phyloP scores from a whole-genome alignment of 2,888 invertebrate species.

The Acanthosoma haemorrhoidale region DNA sequence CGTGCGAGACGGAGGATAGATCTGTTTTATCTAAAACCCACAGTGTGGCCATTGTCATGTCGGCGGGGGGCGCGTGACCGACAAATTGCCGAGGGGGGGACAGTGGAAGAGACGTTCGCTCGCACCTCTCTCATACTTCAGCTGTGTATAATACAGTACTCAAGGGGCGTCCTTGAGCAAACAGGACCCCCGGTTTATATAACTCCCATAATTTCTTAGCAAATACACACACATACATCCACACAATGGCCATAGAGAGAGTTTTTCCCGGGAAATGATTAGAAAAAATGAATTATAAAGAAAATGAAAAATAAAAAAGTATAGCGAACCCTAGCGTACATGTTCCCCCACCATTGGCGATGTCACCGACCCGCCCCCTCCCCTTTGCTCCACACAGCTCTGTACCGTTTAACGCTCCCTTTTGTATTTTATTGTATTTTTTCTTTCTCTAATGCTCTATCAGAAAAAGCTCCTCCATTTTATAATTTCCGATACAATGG shows the following conservation, averaged over 20 bases:
- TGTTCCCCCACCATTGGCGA: not conserved
- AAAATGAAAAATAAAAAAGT: not conserved
- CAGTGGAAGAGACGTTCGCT: no score
- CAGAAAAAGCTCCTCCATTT: conserved; percentile 21
- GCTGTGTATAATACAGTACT: conserved; percentile 4
- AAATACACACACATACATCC: no score
- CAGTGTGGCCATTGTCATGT: conserved; percentile 14
- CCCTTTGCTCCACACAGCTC: not conserved
- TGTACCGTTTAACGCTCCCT: conserved; percentile 25
- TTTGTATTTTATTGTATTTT: conserved; percentile 14
- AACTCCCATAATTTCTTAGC: conserved; percentile 12
- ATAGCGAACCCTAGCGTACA: not conserved
- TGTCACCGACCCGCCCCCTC: conserved; percentile 17
- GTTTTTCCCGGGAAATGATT: conserved; percentile 19
- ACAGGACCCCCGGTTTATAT: not conserved
- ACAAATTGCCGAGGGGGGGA: not conserved
- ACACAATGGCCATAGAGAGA: conserved; percentile 11
- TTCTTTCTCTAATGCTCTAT: conserved; percentile 4
- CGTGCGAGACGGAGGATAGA: conserved; percentile 25
- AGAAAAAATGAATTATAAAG: conserved; percentile 10
- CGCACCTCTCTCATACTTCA: not conserved
- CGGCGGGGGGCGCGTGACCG: conserved; percentile 6
- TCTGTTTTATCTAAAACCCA: conserved; percentile 24
- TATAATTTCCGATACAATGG: conserved; percentile 23
- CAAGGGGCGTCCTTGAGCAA: not conserved